Percentiles rank a stretch among this genome's conserved stretches.
These are phyloP conservation scores for Centrocercus urophasianus DNA, from an alignment of 2,113 vertebrate species.

Conservation along the genomic window DNA sequence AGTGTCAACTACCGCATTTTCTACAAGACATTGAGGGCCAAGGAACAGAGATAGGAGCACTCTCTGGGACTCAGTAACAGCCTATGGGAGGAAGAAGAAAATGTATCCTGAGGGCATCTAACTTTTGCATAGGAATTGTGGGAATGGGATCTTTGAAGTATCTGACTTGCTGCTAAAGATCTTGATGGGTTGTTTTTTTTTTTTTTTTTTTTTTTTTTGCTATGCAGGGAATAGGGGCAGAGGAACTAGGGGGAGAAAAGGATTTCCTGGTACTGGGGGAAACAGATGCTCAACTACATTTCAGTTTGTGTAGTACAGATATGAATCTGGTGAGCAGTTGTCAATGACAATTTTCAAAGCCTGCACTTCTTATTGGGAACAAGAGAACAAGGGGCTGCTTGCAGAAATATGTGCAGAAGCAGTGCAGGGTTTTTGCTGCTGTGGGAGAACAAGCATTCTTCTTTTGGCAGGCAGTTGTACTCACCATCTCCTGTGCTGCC, in stretches of 20 bases:
- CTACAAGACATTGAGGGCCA: not conserved
- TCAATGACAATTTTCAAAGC: not conserved
- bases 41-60: not conserved
- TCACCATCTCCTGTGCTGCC: not conserved
- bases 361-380: not conserved
- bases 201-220: not conserved
- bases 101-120: not conserved
- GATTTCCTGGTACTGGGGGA: too few species aligned
- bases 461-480: fast-evolving
- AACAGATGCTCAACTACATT: not conserved
- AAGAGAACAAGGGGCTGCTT: not conserved
- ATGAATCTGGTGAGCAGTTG: not conserved
- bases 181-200: not conserved
- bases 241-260: not conserved
- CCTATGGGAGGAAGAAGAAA: not conserved
- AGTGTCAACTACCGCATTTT: not conserved
- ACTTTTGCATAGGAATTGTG: not conserved
- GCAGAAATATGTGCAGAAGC: not conserved
- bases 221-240: not conserved
- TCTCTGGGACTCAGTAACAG: not conserved
- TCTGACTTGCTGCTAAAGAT: not conserved
- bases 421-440: not conserved
- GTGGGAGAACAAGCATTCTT: not conserved
- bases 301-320: not conserved
- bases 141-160: not conserved